These are phyloP conservation scores for Bactericera cockerelli DNA, from an alignment of 1,140 invertebrate genomes.

Conservation along the genomic window DNA sequence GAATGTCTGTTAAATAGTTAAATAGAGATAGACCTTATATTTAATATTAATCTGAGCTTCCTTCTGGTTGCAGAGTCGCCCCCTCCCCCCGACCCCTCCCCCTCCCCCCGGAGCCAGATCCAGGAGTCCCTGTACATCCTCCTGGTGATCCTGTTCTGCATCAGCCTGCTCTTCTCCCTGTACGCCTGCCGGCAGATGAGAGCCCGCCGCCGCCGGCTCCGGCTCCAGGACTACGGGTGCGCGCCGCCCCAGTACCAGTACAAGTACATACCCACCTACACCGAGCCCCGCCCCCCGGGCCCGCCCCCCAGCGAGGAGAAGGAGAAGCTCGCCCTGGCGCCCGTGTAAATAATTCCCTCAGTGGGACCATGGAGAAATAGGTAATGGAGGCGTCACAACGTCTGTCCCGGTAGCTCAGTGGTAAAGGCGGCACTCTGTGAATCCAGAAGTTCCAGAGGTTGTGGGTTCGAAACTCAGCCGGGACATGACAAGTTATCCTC, in stretches of 20 bases:
- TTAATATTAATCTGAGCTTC: too few species aligned
- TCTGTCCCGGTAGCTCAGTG: too few species aligned
- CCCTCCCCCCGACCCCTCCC: too few species aligned
- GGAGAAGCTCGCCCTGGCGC: conserved; percentile 11
- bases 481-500: too few species aligned
- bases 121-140: conserved; percentile 17
- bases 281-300: conserved; percentile 3
- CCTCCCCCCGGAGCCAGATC: neutral
- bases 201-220: conserved; percentile 15
- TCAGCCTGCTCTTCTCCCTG: conserved; percentile 1
- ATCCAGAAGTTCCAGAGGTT: too few species aligned
- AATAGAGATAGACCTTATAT: too few species aligned
- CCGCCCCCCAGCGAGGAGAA: neutral
- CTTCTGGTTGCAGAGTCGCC: too few species aligned
- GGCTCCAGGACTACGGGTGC: conserved; percentile 17
- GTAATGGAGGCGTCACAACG: too few species aligned
- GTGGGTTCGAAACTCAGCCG: too few species aligned
- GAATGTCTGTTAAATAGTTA: too few species aligned
- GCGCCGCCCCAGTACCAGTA: conserved; percentile 20
- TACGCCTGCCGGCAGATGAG: conserved; percentile 14
- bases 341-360: conserved; percentile 6
- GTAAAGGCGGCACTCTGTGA: too few species aligned
- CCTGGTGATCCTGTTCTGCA: conserved; percentile 11
- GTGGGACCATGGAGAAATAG: too few species aligned
- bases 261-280: conserved; percentile 20